Evolutionary conservation across 2,797 vertebrate genomes (phyloP), one percentile per base, ranked within the genome.

Genomic region (Paedocypris micromegethes): DNA sequence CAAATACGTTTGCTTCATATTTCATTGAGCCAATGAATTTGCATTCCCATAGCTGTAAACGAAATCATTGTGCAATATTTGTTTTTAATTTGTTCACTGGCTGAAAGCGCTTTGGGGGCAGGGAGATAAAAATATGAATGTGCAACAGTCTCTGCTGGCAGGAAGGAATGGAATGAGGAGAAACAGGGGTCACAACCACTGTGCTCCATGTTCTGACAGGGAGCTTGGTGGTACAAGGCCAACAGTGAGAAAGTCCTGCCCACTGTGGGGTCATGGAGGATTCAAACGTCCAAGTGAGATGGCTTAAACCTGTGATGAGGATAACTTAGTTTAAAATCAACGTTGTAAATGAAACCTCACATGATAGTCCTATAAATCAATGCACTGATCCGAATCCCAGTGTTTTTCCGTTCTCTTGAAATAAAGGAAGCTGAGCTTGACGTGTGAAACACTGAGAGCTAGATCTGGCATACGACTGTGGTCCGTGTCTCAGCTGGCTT

Each of bases 271-370:
- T 23, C 8, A 52, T 45, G 46, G 6, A 41, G 23, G 41, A 70
- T 70, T 70, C 64, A 47, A 70, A 59, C 58, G 41, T 9, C 68
- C 63, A 70, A 70, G 45, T 50, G 9, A 60, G n/a, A 52, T 5
- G 8, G 62, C 42, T 46, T 44, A 3, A 37, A 58, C 23, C 1
- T 23, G 23, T 23, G 23, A 58, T 57, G 38, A 7, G 39, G 55
- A 57, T 9, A 5, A 9, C 43, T 57, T 9, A 5, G 56, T 9
- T 44, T 0, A 58, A 45, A 47, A 47, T 2, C 46, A 4, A 47
- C 5, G 46, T 47, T 47, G 46, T 23, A 23, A 23, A 23, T 23
- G 23, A 23, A 23, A 23, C 23, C 23, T 23, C 1, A 23, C 23
- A 23, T 23, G 23, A 23, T 23, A 23, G 23, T 23, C 23, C 23